Evolutionary conservation across 2,113 vertebrate species (phyloP), one percentile per base, ranked within the genome.

Genomic region (Chaetorhynchus papuensis): DNA sequence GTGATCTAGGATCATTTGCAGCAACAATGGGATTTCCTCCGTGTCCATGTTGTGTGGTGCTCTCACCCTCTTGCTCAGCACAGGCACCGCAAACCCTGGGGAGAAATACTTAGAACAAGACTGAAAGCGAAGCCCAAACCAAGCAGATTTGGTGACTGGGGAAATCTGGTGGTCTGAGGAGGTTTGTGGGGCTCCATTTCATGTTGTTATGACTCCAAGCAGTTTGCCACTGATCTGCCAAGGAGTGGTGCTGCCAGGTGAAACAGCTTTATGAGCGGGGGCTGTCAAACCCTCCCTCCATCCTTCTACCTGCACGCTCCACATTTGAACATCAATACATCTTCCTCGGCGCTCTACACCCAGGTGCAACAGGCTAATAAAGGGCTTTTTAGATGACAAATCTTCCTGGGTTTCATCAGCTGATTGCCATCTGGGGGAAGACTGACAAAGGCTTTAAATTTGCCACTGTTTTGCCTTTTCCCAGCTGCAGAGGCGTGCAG

Each of bases 371-470:
- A 78, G 80, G 79, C 53, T 92, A 85, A 88, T 76, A 80, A 90
- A 65, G 68, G 57, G 47, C 39, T 88, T 89, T 93, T 71, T 6
- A 68, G 44, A 69, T 53, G 78, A 91, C 49, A 64, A 87, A 93
- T 89, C 84, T 74, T 61, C 86, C 84, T 81, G 7, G 13, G 59
- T 71, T 88, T 83, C 56, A 83, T 71, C 95, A 96, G 93, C 92
- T 96, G 88, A 90, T 94, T 95, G 91, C 96, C 93, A 95, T 70
- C 89, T 94, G 96, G 88, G 94, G 71, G 81, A 96, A 83, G 49
- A 7, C 87, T 94, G 89, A 97, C 89, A 96, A 97, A 95, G 78
- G 89, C 96, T 94, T 97, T 95, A 96, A 90, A 95, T 96, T 94
- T 70, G 82, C 90, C 89, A 61, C 94, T 65, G 83, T 87, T 87